These are phyloP conservation scores for Trypoxylus dichotomus DNA, from an alignment of 1,140 invertebrate genomes.

Conservation along the genomic window DNA sequence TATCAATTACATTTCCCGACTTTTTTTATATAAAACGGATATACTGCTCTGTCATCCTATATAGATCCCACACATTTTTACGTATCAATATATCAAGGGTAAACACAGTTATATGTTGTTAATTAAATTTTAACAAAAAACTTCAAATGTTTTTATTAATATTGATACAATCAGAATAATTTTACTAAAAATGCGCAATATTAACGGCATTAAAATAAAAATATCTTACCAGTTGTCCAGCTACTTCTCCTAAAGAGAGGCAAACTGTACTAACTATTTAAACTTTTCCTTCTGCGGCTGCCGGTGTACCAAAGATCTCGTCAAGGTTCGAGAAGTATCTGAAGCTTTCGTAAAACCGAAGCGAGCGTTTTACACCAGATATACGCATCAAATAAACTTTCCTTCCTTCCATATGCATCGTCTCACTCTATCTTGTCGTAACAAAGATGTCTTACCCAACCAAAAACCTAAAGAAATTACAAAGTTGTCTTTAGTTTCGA, in stretches of 20 bases:
- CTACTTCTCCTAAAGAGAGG: constrained; percentile 26
- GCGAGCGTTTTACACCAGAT: not conserved
- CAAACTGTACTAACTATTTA: constrained; percentile 26
- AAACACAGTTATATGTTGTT: no score
- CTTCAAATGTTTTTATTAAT: not conserved
- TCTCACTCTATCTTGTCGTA: not conserved
- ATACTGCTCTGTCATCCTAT: no score
- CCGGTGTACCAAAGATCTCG: not conserved
- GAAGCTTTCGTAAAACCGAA: constrained; percentile 3
- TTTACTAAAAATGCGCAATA: not conserved
- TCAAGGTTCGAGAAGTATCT: constrained; percentile 12
- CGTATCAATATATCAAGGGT: no score
- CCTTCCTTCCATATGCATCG: not conserved
- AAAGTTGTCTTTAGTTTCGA: not conserved
- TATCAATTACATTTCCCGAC: no score
- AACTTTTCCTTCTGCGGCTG: not conserved
- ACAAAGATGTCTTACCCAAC: not conserved
- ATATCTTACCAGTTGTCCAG: constrained; percentile 27
- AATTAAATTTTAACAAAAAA: not conserved
- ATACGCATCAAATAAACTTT: constrained; percentile 9
- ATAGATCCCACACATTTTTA: no score
- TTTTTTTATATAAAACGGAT: no score
- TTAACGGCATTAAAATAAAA: not conserved
- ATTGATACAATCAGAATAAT: not conserved
- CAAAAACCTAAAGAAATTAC: not conserved